Evolutionary conservation across 2,113 vertebrate species (phyloP).

Genomic region (Baryphthengus martii): DNA sequence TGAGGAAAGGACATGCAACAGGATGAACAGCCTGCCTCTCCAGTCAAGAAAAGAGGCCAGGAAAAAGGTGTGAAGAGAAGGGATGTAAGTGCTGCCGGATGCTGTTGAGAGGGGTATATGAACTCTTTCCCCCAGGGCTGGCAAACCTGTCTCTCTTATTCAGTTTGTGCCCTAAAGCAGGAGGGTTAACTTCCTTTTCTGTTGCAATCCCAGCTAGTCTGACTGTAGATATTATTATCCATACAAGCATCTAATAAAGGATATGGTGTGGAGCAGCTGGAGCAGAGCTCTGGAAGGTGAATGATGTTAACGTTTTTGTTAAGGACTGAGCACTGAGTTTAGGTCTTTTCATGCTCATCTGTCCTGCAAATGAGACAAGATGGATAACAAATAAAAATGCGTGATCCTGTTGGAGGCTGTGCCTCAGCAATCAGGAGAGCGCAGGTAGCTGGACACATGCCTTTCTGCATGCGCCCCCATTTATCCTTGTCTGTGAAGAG

Average conservation of each 20-base stretch:
- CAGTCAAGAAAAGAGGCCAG: not conserved
- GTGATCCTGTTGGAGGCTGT: not conserved
- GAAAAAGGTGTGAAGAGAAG: not conserved
- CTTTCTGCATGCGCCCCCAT: not conserved
- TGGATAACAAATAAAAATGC: not conserved
- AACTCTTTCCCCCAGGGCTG: not conserved
- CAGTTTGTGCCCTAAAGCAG: not conserved
- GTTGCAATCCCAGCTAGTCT: not conserved
- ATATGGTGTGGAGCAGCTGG: constrained; percentile 8
- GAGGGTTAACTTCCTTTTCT: not conserved
- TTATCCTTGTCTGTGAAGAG: not conserved
- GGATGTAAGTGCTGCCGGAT: not conserved
- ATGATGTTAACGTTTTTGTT: constrained; percentile 28
- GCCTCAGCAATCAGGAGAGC: not conserved
- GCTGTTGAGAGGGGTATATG: not conserved
- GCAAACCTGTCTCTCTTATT: not conserved
- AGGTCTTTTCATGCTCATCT: not conserved
- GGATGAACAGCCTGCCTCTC: not conserved
- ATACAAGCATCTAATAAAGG: constrained; percentile 1
- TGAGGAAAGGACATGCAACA: not conserved
- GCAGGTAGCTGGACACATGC: not conserved
- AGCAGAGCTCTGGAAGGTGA: constrained; percentile 7
- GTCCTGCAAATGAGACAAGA: not conserved
- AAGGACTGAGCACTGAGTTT: not conserved
- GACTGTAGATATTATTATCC: constrained; percentile 1